Evolutionary conservation across 2,113 vertebrate genomes (phyloP).

Genomic region (Nicator chloris): DNA sequence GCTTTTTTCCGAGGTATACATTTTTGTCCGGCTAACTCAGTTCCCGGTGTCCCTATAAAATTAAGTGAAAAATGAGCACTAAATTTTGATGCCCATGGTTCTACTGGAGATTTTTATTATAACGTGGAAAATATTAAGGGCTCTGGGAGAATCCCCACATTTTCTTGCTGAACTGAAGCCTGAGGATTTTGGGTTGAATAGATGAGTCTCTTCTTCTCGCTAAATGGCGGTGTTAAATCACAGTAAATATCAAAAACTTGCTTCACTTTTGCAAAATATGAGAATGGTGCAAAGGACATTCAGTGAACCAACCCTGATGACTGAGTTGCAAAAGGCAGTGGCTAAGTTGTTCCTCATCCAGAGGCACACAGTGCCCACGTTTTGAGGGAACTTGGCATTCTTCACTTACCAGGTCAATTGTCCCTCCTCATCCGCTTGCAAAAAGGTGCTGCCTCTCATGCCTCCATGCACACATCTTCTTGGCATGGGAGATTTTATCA

Average conservation of each 20-base stretch:
- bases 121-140: background rate
- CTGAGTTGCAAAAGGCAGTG: background rate
- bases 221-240: background rate
- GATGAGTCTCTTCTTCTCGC: background rate
- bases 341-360: background rate
- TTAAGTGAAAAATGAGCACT: background rate
- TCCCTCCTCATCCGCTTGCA: background rate
- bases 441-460: background rate
- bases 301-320: background rate
- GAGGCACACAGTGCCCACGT: too few relatives aligned
- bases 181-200: background rate
- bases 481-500: background rate
- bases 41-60: background rate
- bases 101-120: background rate
- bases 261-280: background rate
- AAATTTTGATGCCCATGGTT: background rate
- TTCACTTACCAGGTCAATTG: rapidly evolving
- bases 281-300: background rate
- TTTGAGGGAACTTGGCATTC: background rate
- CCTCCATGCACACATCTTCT: background rate
- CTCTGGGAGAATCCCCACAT: background rate
- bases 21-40: background rate
- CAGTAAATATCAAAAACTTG: background rate
- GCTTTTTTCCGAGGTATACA: background rate
- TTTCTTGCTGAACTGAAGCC: background rate